Evolutionary conservation across 2,797 vertebrate species (phyloP), one percentile per base, ranked within the genome.

Genomic region (Eospalax fontanierii): DNA sequence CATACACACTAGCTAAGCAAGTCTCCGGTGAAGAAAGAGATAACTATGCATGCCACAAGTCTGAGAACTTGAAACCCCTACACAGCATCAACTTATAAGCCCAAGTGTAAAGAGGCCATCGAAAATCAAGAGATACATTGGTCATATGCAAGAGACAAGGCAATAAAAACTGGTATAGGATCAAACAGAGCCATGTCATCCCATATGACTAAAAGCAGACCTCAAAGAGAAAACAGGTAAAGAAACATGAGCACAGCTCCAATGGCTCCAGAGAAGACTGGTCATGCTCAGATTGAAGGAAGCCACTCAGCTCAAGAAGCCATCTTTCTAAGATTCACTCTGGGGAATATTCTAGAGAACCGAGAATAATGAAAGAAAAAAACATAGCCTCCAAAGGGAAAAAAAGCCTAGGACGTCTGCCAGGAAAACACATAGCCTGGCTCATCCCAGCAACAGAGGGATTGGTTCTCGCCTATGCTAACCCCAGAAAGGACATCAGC

Each of bases 71-170:
- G 12, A 40, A 14, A 14, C 16, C 11, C 6, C 63, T 11, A 1
- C 0, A 1, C 21, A 2, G 19, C 0, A 6, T 11, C 46, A 33
- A 14, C 33, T n/a, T n/a, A 68, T 15, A 24, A n/a, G 0, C 50
- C n/a, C 24, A 9, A 30, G 2, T n/a, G 19, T 33, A 46, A 38
- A 24, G 0, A 70, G 3, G 11, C 19, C 70, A 24, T 19, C 40
- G n/a, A n/a, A n/a, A n/a, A n/a, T 5, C 21, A 14, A 18, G 11
- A 38, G 19, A 7, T 2, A 0, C 0, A 66, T 81, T 33, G 33
- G 40, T 7, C 6, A 28, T 15, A 11, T 26, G 18, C 2, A 40
- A 83, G 19, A 86, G 10, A 59, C 68, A 71, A n/a, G 54, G 46
- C 22, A 54, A 15, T 22, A 43, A 61, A n/a, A n/a, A 1, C 46